Percentiles rank a stretch among this genome's conserved stretches.
Conservation (phyloP, 2,888 invertebrate species). For the Eupithecia subfuscata region DNA sequence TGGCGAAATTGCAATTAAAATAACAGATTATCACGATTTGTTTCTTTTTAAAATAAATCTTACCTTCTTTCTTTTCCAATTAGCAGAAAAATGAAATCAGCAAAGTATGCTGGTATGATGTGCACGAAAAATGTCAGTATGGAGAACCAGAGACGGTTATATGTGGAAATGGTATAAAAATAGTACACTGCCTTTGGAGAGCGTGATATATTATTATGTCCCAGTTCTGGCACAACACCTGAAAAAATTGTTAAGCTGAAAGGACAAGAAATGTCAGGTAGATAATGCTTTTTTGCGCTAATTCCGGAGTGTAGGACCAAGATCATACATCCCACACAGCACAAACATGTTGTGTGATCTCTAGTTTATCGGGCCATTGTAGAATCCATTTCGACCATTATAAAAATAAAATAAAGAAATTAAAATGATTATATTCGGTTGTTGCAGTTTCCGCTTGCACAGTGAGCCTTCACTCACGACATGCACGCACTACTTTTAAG, state of each 20-base stretch:
- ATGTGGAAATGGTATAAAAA: background rate
- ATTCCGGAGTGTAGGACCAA: too few relatives aligned
- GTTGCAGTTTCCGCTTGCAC: too few relatives aligned
- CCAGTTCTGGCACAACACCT: background rate
- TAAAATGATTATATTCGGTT: too few relatives aligned
- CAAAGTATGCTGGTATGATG: slow-evolving; percentile 34
- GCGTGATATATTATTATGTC: background rate
- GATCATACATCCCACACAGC: too few relatives aligned
- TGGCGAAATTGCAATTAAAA: too few relatives aligned
- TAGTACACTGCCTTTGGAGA: slow-evolving; percentile 24
- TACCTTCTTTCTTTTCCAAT: slow-evolving; percentile 37
- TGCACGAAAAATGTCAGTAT: slow-evolving; percentile 30
- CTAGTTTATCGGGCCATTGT: too few relatives aligned
- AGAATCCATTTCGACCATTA: too few relatives aligned
- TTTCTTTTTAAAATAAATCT: background rate
- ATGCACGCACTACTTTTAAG: too few relatives aligned
- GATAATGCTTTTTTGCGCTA: too few relatives aligned
- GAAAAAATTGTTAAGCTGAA: background rate
- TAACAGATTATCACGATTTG: background rate
- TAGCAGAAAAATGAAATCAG: slow-evolving; percentile 31
- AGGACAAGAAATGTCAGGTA: background rate
- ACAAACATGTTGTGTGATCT: too few relatives aligned
- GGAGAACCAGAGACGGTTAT: slow-evolving; percentile 5
- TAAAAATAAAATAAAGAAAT: too few relatives aligned
- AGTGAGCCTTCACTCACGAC: too few relatives aligned